A percentile compares a stretch with the other conserved stretches of the same genome.
phyloP scores from a whole-genome alignment of 2,113 vertebrate genomes.

The Corythoichthys intestinalis region DNA sequence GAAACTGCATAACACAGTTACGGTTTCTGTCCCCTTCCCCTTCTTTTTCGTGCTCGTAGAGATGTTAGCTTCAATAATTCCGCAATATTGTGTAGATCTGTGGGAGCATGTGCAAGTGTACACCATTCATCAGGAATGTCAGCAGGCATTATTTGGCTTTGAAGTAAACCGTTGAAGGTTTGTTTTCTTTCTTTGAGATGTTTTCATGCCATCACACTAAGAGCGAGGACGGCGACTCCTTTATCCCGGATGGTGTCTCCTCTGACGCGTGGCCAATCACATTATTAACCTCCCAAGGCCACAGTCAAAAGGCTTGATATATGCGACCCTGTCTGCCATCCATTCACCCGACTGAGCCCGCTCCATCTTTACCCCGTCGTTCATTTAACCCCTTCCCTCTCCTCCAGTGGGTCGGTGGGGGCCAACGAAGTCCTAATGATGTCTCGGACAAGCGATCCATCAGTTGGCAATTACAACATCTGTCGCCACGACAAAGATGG shows the following conservation, averaged over 20 bases:
- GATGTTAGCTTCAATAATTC: neutral
- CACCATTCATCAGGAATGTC: neutral
- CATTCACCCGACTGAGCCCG: slow-evolving; percentile 41
- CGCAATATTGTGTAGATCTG: neutral
- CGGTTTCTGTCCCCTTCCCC: neutral
- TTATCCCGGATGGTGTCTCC: slow-evolving; percentile 52
- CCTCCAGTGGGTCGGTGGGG: slow-evolving; percentile 35
- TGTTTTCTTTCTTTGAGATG: slow-evolving; percentile 6
- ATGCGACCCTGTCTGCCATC: slow-evolving; percentile 60
- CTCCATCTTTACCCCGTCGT: slow-evolving; percentile 50
- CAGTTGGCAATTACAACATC: slow-evolving; percentile 84
- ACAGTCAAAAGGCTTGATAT: slow-evolving; percentile 64
- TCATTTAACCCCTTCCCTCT: slow-evolving; percentile 63
- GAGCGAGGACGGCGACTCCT: slow-evolving; percentile 36
- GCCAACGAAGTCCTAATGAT: slow-evolving; percentile 69
- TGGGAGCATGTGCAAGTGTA: slow-evolving; percentile 9
- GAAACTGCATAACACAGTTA: neutral
- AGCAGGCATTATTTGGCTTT: neutral
- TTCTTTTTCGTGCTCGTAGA: neutral
- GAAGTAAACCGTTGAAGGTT: slow-evolving; percentile 5
- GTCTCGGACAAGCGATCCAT: slow-evolving; percentile 74
- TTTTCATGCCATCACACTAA: slow-evolving; percentile 34
- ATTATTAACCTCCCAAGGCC: slow-evolving; percentile 62
- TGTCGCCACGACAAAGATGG: slow-evolving; percentile 70
- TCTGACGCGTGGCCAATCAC: slow-evolving; percentile 67